These are phyloP conservation scores for Hylomyscus alleni DNA, from an alignment of 2,797 vertebrate species.

Conservation along the genomic window DNA sequence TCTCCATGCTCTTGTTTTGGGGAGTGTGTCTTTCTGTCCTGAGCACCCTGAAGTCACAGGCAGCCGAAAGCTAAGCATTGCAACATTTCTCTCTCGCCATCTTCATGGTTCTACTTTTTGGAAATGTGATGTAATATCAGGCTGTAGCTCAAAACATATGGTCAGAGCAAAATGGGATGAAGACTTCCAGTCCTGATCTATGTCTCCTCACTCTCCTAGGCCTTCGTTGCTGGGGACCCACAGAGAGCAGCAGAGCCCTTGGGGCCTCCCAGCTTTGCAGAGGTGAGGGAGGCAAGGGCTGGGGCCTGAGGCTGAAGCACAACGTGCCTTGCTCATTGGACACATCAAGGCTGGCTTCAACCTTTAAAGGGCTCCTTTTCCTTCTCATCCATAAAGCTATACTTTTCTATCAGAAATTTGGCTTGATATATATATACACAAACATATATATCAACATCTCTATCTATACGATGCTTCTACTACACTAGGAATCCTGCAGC, in stretches of 20 bases:
- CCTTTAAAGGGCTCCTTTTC: conserved; percentile 81
- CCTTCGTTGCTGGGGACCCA: conserved; percentile 25
- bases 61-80: conserved; percentile 81
- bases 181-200: conserved; percentile 68
- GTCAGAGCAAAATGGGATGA: conserved; percentile 71
- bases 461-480: conserved; percentile 88
- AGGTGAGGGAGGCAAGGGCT: background rate
- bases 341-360: conserved; percentile 63
- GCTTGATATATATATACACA: conserved; percentile 87
- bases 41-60: conserved; percentile 79
- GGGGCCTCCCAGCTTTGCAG: background rate
- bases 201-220: background rate
- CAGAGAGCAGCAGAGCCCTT: background rate
- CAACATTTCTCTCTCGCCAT: conserved; percentile 72
- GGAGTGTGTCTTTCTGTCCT: conserved; percentile 84
- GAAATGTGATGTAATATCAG: conserved; percentile 60
- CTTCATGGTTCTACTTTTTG: conserved; percentile 78
- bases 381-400: conserved; percentile 83
- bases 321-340: conserved; percentile 42
- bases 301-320: background rate
- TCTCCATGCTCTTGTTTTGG: conserved; percentile 76
- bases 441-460: conserved; percentile 81
- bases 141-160: conserved; percentile 65
- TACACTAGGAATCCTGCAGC: conserved; percentile 83
- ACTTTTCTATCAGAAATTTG: conserved; percentile 86